Evolutionary conservation across 2,113 vertebrate species (phyloP).

Genomic region (Probosciger aterrimus): DNA sequence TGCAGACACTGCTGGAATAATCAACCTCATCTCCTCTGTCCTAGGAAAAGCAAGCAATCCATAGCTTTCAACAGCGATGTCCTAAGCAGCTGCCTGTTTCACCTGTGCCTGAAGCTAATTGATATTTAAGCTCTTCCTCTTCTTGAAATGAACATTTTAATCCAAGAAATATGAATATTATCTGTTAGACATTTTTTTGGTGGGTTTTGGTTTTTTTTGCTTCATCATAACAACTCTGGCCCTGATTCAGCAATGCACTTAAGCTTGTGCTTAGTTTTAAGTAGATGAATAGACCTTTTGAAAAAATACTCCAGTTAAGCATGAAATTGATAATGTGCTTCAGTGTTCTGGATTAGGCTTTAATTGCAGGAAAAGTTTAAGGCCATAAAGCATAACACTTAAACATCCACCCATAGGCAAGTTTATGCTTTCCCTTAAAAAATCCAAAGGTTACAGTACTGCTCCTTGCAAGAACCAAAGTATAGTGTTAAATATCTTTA

Average conservation of each 20-base stretch:
- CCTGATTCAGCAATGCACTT: slow-evolving; percentile 44
- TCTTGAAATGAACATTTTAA: slow-evolving; percentile 11
- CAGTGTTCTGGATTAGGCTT: slow-evolving; percentile 34
- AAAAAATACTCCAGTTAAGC: slow-evolving; percentile 25
- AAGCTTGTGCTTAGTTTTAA: slow-evolving; percentile 47
- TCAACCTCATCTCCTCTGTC: not conserved
- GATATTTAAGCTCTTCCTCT: not conserved
- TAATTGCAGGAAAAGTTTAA: slow-evolving; percentile 46
- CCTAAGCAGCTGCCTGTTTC: not conserved
- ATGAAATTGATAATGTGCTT: slow-evolving; percentile 38
- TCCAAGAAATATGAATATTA: not conserved
- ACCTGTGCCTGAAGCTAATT: not conserved
- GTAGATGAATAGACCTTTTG: slow-evolving; percentile 26
- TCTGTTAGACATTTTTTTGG: not conserved
- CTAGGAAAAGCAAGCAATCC: not conserved
- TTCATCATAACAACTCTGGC: slow-evolving; percentile 22
- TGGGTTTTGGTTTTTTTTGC: not conserved
- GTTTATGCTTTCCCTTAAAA: not conserved
- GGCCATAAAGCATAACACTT: slow-evolving; percentile 20
- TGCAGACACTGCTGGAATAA: not conserved
- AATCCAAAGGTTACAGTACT: not conserved
- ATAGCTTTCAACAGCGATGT: not conserved
- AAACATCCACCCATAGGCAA: not conserved
- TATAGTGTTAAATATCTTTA: not conserved
- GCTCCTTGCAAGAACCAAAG: not conserved